phyloP scores from a whole-genome alignment of 2,888 invertebrate genomes.

The Oligia strigilis region DNA sequence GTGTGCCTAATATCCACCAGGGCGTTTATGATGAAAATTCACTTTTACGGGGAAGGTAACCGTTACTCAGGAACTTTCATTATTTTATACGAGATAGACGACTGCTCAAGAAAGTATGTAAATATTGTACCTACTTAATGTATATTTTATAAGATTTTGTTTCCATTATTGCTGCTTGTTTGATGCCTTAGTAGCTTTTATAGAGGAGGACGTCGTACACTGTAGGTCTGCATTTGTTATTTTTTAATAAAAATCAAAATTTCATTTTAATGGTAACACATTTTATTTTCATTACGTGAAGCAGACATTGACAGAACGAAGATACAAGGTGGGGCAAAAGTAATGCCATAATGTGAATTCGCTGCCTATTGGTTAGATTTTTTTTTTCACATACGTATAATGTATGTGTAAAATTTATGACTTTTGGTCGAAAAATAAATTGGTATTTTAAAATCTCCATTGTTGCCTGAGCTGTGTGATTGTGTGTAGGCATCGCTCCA shows the following conservation, averaged over 20 bases:
- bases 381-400: no score
- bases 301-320: no score
- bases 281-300: no score
- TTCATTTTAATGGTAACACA: not conserved
- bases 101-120: conserved; percentile 39
- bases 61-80: conserved; percentile 58
- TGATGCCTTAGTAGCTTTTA: not conserved
- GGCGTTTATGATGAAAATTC: conserved; percentile 62
- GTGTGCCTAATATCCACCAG: conserved; percentile 69
- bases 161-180: conserved; percentile 14
- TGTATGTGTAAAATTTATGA: no score
- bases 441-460: no score
- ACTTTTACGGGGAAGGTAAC: conserved; percentile 54
- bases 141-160: conserved; percentile 19
- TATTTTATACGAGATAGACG: conserved; percentile 48
- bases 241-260: not conserved
- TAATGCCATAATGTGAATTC: no score
- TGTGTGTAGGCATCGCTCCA: no score
- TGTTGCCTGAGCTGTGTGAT: no score
- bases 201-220: not conserved
- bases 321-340: no score
- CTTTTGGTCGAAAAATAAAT: no score
- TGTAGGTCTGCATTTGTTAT: not conserved
- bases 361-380: no score
- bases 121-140: conserved; percentile 17